Evolutionary conservation across 2,797 vertebrate species (phyloP).

Genomic region (Anguilla pacifica): DNA sequence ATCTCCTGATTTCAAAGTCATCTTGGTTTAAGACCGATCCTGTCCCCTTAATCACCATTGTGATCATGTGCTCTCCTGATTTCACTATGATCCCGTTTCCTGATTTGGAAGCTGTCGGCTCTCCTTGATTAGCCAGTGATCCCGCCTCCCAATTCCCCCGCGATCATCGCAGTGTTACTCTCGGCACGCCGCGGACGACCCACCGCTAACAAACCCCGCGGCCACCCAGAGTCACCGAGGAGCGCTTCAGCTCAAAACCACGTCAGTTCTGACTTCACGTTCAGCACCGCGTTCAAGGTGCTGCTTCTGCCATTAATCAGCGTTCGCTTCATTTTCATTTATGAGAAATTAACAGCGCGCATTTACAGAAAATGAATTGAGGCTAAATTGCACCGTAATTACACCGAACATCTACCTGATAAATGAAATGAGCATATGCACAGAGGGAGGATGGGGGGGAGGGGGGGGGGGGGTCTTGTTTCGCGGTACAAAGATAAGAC

Average conservation of each 20-base stretch:
- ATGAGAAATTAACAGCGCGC: not conserved
- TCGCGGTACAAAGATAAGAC: not conserved
- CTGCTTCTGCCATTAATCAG: not conserved
- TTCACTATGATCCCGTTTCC: not conserved
- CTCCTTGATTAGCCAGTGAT: not conserved
- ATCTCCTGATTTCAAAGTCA: not conserved
- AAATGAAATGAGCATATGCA: not conserved
- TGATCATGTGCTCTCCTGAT: not conserved
- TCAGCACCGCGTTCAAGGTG: not conserved
- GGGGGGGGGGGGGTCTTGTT: not conserved
- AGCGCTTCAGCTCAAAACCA: not conserved
- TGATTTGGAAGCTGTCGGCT: not conserved
- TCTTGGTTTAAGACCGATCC: not conserved
- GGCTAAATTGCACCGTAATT: not conserved
- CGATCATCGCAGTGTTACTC: not conserved
- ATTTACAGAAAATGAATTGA: not conserved
- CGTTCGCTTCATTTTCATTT: not conserved
- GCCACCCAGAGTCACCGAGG: not conserved
- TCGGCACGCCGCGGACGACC: not conserved
- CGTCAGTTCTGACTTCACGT: not conserved
- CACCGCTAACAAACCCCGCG: not conserved
- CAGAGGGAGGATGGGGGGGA: not conserved
- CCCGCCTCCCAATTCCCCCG: not conserved
- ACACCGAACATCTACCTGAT: not conserved
- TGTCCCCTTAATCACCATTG: conserved; percentile 45